Evolutionary conservation across 2,113 vertebrate species (phyloP).

Genomic region (Suncus etruscus): DNA sequence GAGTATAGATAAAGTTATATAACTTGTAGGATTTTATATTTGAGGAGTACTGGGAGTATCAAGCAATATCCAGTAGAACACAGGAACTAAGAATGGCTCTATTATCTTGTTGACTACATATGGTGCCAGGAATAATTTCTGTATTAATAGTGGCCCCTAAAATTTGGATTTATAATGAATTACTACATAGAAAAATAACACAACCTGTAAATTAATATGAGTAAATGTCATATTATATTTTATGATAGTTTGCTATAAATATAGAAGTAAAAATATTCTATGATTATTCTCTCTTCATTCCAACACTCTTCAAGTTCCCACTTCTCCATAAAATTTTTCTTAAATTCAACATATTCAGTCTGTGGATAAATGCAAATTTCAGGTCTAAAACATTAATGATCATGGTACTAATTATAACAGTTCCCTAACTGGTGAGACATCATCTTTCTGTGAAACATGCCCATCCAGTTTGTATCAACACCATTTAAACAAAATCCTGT

Average conservation of each 20-base stretch:
- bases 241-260: neutral
- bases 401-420: neutral
- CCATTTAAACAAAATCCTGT: neutral
- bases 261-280: neutral
- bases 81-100: too few species aligned
- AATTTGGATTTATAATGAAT: constrained; percentile 22
- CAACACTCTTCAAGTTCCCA: neutral
- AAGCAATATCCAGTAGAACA: too few species aligned
- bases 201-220: neutral
- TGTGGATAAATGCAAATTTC: neutral
- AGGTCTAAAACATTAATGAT: neutral
- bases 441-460: neutral
- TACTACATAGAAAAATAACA: neutral
- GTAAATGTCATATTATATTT: neutral
- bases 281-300: neutral
- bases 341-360: neutral
- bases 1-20: neutral
- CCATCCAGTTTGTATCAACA: too few species aligned
- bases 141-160: neutral
- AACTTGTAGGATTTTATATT: too few species aligned
- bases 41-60: too few species aligned
- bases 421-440: neutral
- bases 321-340: neutral
- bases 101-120: too few species aligned
- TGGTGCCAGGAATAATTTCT: too few species aligned